Base-by-base conservation (phyloP, 2,888 invertebrate species). In the Anagyrus pseudococci region DNA sequence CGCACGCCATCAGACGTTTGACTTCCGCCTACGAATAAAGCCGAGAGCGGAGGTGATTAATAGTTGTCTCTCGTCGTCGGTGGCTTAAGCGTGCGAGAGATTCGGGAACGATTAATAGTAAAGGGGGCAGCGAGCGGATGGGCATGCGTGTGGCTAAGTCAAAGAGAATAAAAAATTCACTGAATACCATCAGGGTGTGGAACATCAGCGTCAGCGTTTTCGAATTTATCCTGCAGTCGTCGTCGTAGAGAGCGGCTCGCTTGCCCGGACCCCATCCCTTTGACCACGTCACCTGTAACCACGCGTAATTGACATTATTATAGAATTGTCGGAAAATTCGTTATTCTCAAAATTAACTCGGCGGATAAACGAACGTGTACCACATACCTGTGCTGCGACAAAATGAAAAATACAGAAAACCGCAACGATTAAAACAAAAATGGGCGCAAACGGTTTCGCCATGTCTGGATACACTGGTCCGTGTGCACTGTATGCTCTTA, bases 191-290 rank as follows among this genome's bases (percentile, higher is more conserved):
- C 37, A 69, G 57, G 17, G 54, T 55, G n/a, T 62, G 57, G 37
- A 70, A 54, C 29, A 62, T 41, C 13, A 55, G 43, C 29, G 58
- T 53, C 47, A 62, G 13, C 2, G 62, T 59, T 23, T 65, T 67
- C 20, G 55, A 19, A n/a, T 69, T 66, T 25, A 65, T 47, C 37
- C 50, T 43, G 47, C 66, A 69, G 4, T 68, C 64, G 26, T 25
- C 63, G 13, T 64, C 66, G 22, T 55, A 56, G 1, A 58, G 43
- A 3, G 49, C 55, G 2, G 52, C 64, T 26, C 70, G 64, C 46
- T 70, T 70, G 37, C 70, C 70, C 33, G 69, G 67, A 19, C 69
- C 69, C 70, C 70, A 70, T 40, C 68, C 69, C 58, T 62, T 68
- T 8, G 68, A 70, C 43, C 68, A 63, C 13, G 68, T 70, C 4